Conservation (phyloP, 2,797 vertebrate species). For the Podarcis siculus region DNA sequence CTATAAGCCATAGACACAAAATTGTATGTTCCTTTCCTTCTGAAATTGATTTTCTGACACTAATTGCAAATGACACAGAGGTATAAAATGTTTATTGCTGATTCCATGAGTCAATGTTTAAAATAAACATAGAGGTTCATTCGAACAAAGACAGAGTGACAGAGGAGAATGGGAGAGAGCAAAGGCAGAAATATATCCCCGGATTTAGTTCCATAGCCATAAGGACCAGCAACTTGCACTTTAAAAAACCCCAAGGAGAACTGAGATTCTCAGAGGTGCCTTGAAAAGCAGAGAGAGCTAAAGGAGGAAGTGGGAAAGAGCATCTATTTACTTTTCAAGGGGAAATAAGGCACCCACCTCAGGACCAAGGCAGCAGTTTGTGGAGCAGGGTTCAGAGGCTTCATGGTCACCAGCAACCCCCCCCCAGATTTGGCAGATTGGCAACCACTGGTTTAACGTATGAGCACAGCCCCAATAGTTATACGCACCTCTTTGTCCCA, state of each 20-base stretch:
- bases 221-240: neutral
- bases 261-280: neutral
- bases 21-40: neutral
- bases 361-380: no score
- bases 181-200: neutral
- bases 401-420: no score
- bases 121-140: neutral
- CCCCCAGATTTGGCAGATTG: no score
- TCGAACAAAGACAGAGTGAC: no score
- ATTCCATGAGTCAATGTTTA: neutral
- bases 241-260: neutral
- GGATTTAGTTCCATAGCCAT: neutral
- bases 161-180: neutral
- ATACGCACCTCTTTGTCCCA: slow-evolving; percentile 85
- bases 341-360: no score
- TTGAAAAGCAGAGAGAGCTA: no score
- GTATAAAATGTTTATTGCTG: neutral
- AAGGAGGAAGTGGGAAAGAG: no score
- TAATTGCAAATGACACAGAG: neutral
- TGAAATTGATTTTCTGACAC: neutral
- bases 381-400: no score
- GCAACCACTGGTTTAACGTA: no score
- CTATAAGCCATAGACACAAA: no score
- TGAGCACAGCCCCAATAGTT: no score
- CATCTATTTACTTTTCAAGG: no score